Percentiles rank a stretch among this genome's conserved stretches.
Evolutionary conservation across 2,888 invertebrate species (phyloP).

Genomic region (Heteromyza rotundicornis): DNA sequence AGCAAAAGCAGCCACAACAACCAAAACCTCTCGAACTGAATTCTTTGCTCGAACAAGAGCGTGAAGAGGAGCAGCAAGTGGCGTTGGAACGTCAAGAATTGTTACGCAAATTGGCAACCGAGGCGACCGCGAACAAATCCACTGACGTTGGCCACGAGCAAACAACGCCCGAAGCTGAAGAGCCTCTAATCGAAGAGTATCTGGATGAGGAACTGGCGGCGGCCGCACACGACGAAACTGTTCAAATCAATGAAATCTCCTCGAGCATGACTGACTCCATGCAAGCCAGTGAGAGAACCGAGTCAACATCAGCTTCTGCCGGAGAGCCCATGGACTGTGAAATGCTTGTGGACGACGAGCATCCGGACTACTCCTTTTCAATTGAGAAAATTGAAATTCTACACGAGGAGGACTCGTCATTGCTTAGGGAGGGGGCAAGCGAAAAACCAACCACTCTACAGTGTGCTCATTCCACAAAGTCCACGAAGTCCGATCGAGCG

Average conservation of each 20-base stretch:
- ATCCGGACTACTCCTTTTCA: not conserved
- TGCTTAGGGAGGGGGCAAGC: not conserved
- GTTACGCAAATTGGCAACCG: constrained; percentile 23
- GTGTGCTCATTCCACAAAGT: not conserved
- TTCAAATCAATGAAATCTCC: constrained; percentile 74
- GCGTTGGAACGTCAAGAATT: constrained; percentile 45
- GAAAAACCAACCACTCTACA: not conserved
- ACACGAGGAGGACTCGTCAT: constrained; percentile 15
- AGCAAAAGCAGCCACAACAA: not conserved
- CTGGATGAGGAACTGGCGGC: constrained; percentile 17
- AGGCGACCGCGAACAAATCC: not conserved
- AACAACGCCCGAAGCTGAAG: constrained; percentile 14
- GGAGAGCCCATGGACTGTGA: too few relatives aligned
- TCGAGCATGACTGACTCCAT: constrained; percentile 47
- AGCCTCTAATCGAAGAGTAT: constrained; percentile 19
- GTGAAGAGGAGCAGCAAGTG: constrained; percentile 52
- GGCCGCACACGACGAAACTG: constrained; percentile 58
- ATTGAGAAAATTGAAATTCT: constrained; percentile 35
- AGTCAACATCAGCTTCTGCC: constrained; percentile 17
- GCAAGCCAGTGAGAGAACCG: not conserved
- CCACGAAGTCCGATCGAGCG: not conserved
- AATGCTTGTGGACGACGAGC: not conserved
- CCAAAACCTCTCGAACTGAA: constrained; percentile 43
- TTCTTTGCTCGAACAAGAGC: constrained; percentile 52
- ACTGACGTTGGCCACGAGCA: not conserved